These are phyloP conservation scores for Antechinus flavipes DNA, from an alignment of 2,113 vertebrate species.

Conservation along the genomic window DNA sequence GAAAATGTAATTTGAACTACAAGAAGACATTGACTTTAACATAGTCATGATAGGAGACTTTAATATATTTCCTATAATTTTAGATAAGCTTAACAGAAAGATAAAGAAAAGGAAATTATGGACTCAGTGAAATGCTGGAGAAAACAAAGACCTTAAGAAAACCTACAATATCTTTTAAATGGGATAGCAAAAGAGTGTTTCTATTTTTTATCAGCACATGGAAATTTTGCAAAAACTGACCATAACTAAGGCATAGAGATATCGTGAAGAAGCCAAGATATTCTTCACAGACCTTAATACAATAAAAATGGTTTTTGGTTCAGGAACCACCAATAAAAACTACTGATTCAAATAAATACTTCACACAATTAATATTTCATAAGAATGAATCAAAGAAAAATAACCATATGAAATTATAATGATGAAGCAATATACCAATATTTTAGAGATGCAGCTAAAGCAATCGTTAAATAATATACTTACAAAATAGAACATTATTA, in stretches of 20 bases:
- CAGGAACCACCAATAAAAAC: neutral
- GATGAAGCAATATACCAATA: no score
- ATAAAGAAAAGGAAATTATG: neutral
- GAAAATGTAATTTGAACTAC: neutral
- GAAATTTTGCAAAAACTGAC: neutral
- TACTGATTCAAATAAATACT: neutral
- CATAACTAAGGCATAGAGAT: neutral
- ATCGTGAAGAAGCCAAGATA: neutral
- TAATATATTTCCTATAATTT: neutral
- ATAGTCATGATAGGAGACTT: neutral
- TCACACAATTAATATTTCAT: neutral
- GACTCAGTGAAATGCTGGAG: neutral
- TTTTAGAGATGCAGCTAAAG: neutral
- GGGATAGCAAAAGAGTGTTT: neutral
- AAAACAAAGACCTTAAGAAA: neutral
- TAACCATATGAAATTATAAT: neutral
- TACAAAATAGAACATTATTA: no score
- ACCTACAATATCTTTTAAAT: neutral
- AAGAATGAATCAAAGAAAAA: neutral
- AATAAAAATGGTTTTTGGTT: neutral
- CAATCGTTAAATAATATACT: neutral
- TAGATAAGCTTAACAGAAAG: neutral
- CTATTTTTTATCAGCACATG: neutral
- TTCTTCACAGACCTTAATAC: neutral
- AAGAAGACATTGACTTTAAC: neutral